These are phyloP conservation scores for Bubo scandiacus DNA, from an alignment of 2,113 vertebrate species.

Conservation along the genomic window DNA sequence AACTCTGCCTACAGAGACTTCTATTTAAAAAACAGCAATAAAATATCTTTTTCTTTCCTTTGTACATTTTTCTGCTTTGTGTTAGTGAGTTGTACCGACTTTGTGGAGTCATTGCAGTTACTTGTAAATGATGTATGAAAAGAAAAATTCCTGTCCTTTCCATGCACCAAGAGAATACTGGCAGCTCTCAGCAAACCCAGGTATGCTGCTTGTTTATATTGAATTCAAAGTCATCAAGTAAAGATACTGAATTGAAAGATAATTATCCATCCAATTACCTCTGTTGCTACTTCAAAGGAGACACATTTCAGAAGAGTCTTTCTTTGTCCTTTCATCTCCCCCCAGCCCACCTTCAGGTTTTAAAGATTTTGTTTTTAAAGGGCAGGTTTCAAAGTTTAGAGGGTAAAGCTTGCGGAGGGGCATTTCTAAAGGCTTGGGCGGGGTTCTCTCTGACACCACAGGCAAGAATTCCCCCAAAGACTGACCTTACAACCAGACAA, in stretches of 20 bases:
- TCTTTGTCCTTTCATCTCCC: neutral
- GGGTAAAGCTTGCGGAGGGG: neutral
- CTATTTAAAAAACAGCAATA: conserved; percentile 42
- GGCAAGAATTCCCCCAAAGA: neutral
- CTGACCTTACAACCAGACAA: neutral
- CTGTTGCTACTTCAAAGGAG: neutral
- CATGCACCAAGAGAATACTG: neutral
- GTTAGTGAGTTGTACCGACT: conserved; percentile 4
- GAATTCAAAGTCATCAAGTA: neutral
- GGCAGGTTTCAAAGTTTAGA: neutral
- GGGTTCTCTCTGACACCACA: neutral
- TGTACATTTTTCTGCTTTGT: conserved; percentile 19
- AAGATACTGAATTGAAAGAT: neutral
- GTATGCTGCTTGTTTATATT: neutral
- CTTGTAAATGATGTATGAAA: conserved; percentile 59
- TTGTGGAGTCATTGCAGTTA: conserved; percentile 45
- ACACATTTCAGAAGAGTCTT: neutral
- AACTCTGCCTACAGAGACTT: conserved; percentile 31
- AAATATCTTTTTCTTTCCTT: conserved; percentile 38
- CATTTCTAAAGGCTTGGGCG: neutral
- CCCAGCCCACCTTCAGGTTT: neutral
- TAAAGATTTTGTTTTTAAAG: neutral
- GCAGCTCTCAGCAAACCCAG: neutral
- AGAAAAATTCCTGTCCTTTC: conserved; percentile 23
- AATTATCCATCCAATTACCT: neutral